phyloP scores from a whole-genome alignment of 2,113 vertebrate genomes.

The Delphinapterus leucas region DNA sequence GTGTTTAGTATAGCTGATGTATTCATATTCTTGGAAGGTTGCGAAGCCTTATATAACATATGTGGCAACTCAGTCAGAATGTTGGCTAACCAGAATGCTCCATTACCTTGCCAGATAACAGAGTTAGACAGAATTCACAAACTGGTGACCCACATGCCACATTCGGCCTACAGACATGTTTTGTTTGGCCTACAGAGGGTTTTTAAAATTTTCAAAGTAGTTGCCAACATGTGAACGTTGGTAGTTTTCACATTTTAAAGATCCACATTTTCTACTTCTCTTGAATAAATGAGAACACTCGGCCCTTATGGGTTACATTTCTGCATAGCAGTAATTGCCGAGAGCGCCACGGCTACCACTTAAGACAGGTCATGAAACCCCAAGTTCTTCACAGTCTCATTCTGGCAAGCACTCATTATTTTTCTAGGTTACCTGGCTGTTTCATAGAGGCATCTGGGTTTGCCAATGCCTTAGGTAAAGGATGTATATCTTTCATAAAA shows the following conservation, averaged over 20 bases:
- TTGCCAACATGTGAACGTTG: background rate
- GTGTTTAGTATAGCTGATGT: background rate
- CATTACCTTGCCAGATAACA: background rate
- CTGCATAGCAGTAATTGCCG: background rate
- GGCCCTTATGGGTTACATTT: background rate
- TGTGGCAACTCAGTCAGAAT: background rate
- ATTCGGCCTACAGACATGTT: background rate
- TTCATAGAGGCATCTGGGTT: background rate
- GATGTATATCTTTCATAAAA: background rate
- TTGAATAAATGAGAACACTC: background rate
- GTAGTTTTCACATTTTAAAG: conserved; percentile 27
- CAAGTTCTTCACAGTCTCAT: background rate
- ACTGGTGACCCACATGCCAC: conserved; percentile 32
- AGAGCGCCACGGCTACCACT: background rate
- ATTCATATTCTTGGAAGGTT: background rate
- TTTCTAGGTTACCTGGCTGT: background rate
- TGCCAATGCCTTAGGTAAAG: background rate
- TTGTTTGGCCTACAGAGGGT: background rate
- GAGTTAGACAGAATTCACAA: background rate
- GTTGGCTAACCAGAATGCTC: background rate
- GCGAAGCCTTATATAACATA: background rate
- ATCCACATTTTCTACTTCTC: background rate
- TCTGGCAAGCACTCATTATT: background rate
- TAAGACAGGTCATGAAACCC: background rate
- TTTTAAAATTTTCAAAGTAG: background rate